Evolutionary conservation across 2,888 invertebrate species (phyloP).

Genomic region (Xanthostigma xanthostigma): DNA sequence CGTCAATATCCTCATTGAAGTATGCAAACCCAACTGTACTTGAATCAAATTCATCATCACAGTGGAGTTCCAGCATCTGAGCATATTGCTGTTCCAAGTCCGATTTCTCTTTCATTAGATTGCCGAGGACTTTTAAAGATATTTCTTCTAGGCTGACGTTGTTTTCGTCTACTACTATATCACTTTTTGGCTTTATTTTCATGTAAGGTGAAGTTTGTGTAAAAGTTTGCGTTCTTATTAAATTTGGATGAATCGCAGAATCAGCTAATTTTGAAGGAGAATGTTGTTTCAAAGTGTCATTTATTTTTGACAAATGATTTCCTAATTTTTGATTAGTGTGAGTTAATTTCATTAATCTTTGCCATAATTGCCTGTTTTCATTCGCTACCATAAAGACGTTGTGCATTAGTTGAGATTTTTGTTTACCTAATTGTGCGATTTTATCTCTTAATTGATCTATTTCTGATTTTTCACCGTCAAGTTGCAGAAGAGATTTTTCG

Average conservation of each 20-base stretch:
- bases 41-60: conserved; percentile 37
- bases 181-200: conserved; percentile 33
- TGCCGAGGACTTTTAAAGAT: conserved; percentile 52
- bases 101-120: conserved; percentile 50
- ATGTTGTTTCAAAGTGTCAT: conserved; percentile 33
- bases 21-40: conserved; percentile 47
- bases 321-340: conserved; percentile 39
- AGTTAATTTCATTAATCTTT: conserved; percentile 47
- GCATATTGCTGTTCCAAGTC: conserved; percentile 53
- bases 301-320: conserved; percentile 34
- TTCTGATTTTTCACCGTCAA: conserved; percentile 26
- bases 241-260: conserved; percentile 23
- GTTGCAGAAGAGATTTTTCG: conserved; percentile 14
- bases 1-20: conserved; percentile 34
- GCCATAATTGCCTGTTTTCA: conserved; percentile 71
- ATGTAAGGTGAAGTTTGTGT: conserved; percentile 49
- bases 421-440: conserved; percentile 52
- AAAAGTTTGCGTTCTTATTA: conserved; percentile 46
- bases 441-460: conserved; percentile 39
- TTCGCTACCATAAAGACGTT: conserved; percentile 67
- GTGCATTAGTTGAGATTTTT: conserved; percentile 60
- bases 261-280: conserved; percentile 19
- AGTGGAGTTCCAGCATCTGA: conserved; percentile 49
- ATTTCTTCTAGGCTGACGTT: conserved; percentile 62
- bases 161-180: conserved; percentile 28